Base-by-base conservation (phyloP, 1,140 invertebrate genomes). In the Drosophila prosaltans region DNA sequence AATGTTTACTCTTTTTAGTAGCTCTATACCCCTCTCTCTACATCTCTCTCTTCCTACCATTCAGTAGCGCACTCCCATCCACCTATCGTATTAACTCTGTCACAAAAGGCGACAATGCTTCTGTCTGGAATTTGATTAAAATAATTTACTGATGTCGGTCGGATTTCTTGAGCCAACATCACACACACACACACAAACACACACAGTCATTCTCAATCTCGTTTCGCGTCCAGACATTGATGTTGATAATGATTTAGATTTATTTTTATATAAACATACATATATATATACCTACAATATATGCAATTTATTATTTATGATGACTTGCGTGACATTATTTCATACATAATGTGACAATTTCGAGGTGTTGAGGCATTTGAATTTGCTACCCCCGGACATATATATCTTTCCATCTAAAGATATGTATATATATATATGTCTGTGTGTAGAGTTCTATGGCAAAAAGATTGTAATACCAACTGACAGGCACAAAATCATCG, bases 61-160 rank as follows among this genome's bases (percentile, higher is more conserved):
- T 16, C 16, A 51, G 21, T 26, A 51, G 45, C 21, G 45, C 21
- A 26, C 45, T 26, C 21, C 45, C 45, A 51, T 51, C 45, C 21
- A 51, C 45, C 45, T 51, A 51, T 51, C 24, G 45, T 51, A 51
- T 51, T 51, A 51, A 51, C 45, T 51, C 45, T 51, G 45, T 51
- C 45, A 51, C 45, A 51, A 51, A 51, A 51, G 45, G 45, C 45
- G 45, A 51, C 45, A 51, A 51, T 51, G 45, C 59, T 58, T 45
- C 51, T 75, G 79, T 82, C 80, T 82, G 80, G 80, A 63, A 82
- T 81, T 78, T 74, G 45, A 81, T 78, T 82, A 64, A 82, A 81
- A 81, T 78, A 78, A 82, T 82, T 81, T 64, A 78, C 62, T 73
- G 66, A 81, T 80, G 73, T 41, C 64, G 28, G 32, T 68, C 10